Evolutionary conservation across 1,140 invertebrate species (phyloP), one percentile per base, ranked within the genome.

Genomic region (Anoplolepis gracilipes): DNA sequence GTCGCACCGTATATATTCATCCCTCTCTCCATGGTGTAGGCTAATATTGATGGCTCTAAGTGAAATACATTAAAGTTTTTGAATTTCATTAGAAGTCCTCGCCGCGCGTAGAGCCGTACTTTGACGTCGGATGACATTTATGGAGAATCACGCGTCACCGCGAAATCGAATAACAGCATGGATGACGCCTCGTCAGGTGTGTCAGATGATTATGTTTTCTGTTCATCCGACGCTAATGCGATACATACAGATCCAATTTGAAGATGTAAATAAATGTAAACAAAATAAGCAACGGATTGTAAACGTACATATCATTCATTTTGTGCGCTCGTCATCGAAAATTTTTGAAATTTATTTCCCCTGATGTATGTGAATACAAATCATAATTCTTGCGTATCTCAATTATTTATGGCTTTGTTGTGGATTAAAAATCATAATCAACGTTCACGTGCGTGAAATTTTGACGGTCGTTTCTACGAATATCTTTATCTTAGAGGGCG

Each of bases 21-120:
- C 62, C 61, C 59, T 76, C 77, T 39, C 49, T 64, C 61, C 36
- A 16, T 49, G 49, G 70, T 82, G 55, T 57, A 78, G 85, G 30
- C 49, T 85, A 59, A 88, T 88, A 90, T 90, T 84, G 88, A 90
- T 88, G 86, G 69, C 62, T 55, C 36, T 75, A 64, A 88, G 77
- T 75, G 87, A 90, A 90, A 82, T 90, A 86, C 85, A 75, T 90
- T 76, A 69, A 78, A 72, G 62, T 57, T 73, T 89, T 78, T 65
- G 69, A 90, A 87, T 90, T 77, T 87, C 69, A 62, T 82, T 77
- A 78, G n/a, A 7, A 55, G 33, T 73, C 22, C 49, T 16, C 42
- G n/a, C 16, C 28, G 19, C 39, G 59, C 16, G 33, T 53, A 19
- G 19, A 2, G 25, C 55, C 46, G 16, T 19, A 57, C 30, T 78